phyloP scores from a whole-genome alignment of 2,797 vertebrate genomes.

The Megaceryle alcyon region DNA sequence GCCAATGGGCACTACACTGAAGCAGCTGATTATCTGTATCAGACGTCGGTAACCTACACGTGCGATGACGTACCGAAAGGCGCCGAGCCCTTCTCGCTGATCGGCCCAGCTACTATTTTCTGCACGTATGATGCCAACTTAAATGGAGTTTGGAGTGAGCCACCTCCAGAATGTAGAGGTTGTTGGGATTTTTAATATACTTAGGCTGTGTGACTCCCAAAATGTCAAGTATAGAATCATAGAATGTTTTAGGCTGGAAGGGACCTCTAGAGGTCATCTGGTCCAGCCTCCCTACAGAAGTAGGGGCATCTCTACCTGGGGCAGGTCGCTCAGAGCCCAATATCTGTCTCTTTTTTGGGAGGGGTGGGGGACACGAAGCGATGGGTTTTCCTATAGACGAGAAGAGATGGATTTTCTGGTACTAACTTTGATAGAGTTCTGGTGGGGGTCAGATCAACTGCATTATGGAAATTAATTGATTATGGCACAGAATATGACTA shows the following conservation, averaged over 20 bases:
- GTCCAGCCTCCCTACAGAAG: too few species aligned
- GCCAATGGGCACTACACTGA: neutral
- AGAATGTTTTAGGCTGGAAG: too few species aligned
- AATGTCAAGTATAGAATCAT: neutral
- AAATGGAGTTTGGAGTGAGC: slow-evolving; percentile 43
- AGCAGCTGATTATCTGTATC: neutral
- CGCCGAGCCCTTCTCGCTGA: neutral
- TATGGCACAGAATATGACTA: neutral
- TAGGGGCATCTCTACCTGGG: too few species aligned
- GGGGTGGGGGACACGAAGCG: neutral
- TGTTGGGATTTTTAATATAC: neutral
- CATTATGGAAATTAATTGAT: neutral
- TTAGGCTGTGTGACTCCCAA: neutral
- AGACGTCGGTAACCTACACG: slow-evolving; percentile 49
- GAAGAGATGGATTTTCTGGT: neutral
- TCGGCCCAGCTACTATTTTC: neutral
- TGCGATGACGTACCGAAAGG: neutral
- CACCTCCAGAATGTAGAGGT: slow-evolving; percentile 72
- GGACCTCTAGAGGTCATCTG: too few species aligned
- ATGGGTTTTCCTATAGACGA: neutral
- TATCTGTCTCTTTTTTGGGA: too few species aligned
- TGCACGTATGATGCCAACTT: neutral
- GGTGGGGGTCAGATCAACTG: neutral
- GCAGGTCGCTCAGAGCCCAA: too few species aligned
- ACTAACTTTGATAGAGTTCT: neutral